Evolutionary conservation across 2,797 vertebrate genomes (phyloP), one percentile per base, ranked within the genome.

Genomic region (Aldrovandia affinis): DNA sequence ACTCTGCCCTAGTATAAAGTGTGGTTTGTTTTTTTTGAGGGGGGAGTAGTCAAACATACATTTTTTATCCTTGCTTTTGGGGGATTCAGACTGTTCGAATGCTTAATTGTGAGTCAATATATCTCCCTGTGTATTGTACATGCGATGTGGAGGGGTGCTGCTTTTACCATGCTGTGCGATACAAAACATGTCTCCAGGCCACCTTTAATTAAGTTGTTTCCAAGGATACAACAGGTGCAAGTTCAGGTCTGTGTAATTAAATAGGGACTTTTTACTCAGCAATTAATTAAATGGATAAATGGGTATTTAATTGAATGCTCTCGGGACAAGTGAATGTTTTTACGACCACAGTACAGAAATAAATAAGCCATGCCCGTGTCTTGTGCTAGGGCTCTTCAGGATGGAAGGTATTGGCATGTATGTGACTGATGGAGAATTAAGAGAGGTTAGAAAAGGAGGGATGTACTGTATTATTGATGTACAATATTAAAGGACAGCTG

Each of bases 231-330:
- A 65, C 68, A 22, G 70, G 83, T 83, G 78, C 82, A 78, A 57
- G 44, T 61, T 84, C 78, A 81, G 83, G 83, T 63, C 75, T 81
- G 61, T 52, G 65, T 84, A 84, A 81, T 84, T 86, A 84, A 86
- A 86, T 73, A 80, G 80, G 78, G 83, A n/a, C 57, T 78, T 83
- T 86, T 80, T 70, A 79, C 73, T 84, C 81, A 83, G 78, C 81
- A 84, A 83, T 84, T 84, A 86, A 86, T 84, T 86, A 83, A 84
- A 86, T 77, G 83, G 82, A 83, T 77, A 84, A 78, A 84, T 83
- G 65, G 85, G 47, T 79, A 57, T 75, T 79, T 61, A 84, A 81
- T 63, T 59, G 61, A 81, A 47, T 84, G 82, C 78, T 81, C 59
- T 65, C 61, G 25, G 28, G 33, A 75, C 50, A 44, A 75, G 55